Evolutionary conservation across 2,888 invertebrate genomes (phyloP).

Genomic region (Watsonalla binaria): DNA sequence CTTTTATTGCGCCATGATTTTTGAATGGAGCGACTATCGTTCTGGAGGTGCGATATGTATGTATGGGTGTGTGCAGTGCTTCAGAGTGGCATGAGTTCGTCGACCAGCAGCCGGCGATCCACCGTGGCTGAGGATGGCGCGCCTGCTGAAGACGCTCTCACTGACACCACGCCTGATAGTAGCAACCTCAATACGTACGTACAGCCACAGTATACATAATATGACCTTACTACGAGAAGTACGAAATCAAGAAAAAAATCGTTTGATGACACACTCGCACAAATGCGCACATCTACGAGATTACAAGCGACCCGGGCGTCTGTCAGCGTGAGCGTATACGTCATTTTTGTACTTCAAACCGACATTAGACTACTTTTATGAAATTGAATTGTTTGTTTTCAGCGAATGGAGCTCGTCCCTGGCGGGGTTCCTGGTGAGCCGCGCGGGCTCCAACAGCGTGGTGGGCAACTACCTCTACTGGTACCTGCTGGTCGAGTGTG

Average conservation of each 20-base stretch:
- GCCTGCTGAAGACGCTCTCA: constrained; percentile 12
- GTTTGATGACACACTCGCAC: no score
- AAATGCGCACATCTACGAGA: no score
- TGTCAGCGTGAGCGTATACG: no score
- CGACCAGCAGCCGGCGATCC: constrained; percentile 43
- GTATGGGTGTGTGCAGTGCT: not conserved
- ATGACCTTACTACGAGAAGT: not conserved
- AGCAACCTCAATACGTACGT: constrained; percentile 17
- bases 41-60: no score
- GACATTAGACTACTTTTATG: no score
- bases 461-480: constrained; percentile 98
- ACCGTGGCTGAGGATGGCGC: constrained; percentile 22
- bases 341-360: no score
- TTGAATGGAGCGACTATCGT: no score
- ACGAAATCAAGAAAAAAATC: no score
- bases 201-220: not conserved
- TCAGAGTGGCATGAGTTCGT: constrained; percentile 51
- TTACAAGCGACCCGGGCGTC: no score
- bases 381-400: no score
- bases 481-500: constrained; percentile 96
- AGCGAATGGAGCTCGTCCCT: constrained; percentile 81
- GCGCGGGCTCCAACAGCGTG: constrained; percentile 92
- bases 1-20: no score
- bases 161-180: constrained; percentile 11
- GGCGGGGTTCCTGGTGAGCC: constrained; percentile 92